Conservation (phyloP, 2,113 vertebrate species). For the Tonatia bakeri region DNA sequence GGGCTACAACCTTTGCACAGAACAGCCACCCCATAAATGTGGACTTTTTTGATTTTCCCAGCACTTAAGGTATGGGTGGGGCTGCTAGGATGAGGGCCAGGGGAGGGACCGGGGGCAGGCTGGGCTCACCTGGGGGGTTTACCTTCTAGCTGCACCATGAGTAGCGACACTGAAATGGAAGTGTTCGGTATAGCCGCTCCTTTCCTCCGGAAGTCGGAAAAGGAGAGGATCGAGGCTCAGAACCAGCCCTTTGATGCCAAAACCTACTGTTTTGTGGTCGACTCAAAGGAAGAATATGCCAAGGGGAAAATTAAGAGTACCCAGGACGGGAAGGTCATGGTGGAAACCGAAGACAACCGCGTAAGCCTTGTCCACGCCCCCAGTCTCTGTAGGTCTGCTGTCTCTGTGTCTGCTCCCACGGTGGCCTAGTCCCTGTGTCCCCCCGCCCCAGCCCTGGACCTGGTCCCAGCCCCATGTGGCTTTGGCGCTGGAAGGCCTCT, state of each 20-base stretch:
- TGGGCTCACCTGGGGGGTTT: background rate
- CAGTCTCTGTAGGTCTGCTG: accelerated
- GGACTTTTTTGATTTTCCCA: background rate
- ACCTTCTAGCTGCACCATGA: constrained; percentile 80
- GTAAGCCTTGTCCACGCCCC: constrained; percentile 62
- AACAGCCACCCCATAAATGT: background rate
- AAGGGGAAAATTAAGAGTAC: constrained; percentile 84
- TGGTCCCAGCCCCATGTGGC: background rate
- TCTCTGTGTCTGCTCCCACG: background rate
- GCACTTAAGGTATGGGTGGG: background rate
- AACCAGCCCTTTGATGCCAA: constrained; percentile 88
- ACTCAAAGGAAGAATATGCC: constrained; percentile 83
- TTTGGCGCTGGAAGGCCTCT: background rate
- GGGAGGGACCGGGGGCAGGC: too few species aligned
- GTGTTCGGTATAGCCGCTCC: constrained; percentile 81
- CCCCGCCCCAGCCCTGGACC: too few species aligned
- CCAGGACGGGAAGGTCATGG: constrained; percentile 81
- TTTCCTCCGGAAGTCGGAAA: constrained; percentile 85
- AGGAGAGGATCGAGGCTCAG: constrained; percentile 86
- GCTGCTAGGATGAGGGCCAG: accelerated
- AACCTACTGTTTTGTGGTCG: constrained; percentile 85
- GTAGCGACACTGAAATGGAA: constrained; percentile 83
- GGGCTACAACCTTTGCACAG: background rate
- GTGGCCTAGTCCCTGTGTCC: accelerated
- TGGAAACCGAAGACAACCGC: constrained; percentile 84